Evolutionary conservation across 1,140 invertebrate genomes (phyloP).

Genomic region (Lepeophtheirus salmonis): DNA sequence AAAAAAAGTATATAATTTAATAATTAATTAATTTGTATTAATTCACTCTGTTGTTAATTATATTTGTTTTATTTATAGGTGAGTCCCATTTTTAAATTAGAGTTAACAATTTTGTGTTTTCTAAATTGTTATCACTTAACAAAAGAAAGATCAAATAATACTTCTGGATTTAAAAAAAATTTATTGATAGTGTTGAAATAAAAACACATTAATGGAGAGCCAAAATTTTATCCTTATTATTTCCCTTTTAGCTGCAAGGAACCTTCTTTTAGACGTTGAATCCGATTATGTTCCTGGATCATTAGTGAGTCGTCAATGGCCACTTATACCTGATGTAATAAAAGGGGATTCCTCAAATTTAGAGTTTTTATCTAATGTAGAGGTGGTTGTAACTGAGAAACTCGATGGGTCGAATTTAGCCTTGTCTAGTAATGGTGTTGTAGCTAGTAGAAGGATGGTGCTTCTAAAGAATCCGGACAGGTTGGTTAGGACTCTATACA

Average conservation of each 20-base stretch:
- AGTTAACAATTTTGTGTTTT: no score
- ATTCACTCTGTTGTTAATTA: no score
- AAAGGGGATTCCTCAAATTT: not conserved
- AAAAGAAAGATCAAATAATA: no score
- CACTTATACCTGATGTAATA: not conserved
- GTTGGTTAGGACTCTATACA: no score
- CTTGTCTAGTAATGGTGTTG: not conserved
- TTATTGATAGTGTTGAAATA: no score
- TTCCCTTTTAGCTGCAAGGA: no score
- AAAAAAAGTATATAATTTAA: not conserved
- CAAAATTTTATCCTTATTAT: no score
- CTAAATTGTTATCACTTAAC: no score
- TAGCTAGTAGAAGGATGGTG: not conserved
- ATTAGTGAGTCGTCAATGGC: not conserved
- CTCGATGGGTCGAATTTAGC: not conserved
- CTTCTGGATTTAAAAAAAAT: no score
- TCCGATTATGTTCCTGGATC: not conserved
- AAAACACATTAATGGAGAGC: no score
- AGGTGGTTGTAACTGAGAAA: not conserved
- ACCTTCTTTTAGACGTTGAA: not conserved
- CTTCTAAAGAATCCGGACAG: not conserved
- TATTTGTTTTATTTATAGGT: not conserved
- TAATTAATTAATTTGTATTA: not conserved
- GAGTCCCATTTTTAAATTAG: not conserved
- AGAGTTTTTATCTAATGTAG: not conserved